A percentile compares a stretch with the other conserved stretches of the same genome.
These are phyloP conservation scores for Oreochromis mossambicus DNA, from an alignment of 2,797 vertebrate genomes.

Conservation along the genomic window DNA sequence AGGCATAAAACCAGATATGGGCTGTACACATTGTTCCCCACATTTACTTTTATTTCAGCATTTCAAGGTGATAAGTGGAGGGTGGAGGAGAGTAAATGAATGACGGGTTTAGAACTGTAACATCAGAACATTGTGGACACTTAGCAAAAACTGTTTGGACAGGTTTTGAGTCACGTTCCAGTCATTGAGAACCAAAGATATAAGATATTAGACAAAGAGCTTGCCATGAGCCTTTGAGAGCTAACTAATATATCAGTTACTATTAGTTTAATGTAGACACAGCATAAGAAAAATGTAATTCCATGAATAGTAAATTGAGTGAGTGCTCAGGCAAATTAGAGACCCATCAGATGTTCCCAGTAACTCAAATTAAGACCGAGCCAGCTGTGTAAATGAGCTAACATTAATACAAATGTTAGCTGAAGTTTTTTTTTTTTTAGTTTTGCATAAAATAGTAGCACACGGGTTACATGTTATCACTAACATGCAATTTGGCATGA, in stretches of 20 bases:
- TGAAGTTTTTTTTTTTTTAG: accelerated
- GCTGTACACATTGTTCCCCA: no score
- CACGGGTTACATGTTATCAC: not conserved
- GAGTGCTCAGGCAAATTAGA: not conserved
- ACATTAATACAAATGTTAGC: not conserved
- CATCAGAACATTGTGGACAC: not conserved
- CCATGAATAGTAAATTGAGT: not conserved
- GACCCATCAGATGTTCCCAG: not conserved
- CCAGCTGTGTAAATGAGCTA: not conserved
- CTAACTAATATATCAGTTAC: not conserved
- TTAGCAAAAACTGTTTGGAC: not conserved
- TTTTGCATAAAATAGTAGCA: not conserved
- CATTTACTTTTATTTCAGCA: no score
- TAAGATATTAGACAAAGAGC: not conserved
- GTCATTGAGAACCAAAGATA: not conserved
- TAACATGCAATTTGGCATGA: not conserved
- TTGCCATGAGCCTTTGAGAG: not conserved
- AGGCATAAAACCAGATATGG: no score
- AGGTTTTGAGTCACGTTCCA: not conserved
- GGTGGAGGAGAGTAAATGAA: no score
- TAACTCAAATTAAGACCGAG: not conserved
- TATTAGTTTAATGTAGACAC: not conserved
- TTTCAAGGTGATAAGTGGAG: no score
- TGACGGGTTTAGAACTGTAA: not conserved
- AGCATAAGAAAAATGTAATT: not conserved